Conservation (phyloP, 1,140 invertebrate genomes). For the Bicyclus anynana region DNA sequence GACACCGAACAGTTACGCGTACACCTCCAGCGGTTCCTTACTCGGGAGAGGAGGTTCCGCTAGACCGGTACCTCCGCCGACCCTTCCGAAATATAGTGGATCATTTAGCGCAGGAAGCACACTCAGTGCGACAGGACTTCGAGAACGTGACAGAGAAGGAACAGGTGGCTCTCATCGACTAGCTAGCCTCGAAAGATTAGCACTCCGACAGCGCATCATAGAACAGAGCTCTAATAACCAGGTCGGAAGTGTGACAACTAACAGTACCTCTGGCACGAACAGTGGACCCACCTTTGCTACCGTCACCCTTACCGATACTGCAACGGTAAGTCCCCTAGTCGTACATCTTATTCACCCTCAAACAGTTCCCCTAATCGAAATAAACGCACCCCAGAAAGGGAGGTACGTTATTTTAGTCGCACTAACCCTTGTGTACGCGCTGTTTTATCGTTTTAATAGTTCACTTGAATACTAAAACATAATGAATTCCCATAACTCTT, state of each 20-base stretch:
- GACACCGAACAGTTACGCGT: conserved; percentile 68
- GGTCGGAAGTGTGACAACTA: conserved; percentile 36
- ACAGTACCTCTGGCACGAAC: conserved; percentile 38
- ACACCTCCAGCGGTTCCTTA: conserved; percentile 66
- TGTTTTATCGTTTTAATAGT: conserved; percentile 18
- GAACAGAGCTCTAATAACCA: conserved; percentile 77
- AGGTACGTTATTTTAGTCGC: conserved; percentile 60
- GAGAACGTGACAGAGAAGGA: conserved; percentile 70
- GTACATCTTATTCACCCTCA: conserved; percentile 61
- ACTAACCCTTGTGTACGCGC: conserved; percentile 34
- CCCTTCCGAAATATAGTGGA: conserved; percentile 80
- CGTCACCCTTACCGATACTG: conserved; percentile 71
- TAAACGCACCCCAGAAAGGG: conserved; percentile 59
- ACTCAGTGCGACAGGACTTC: conserved; percentile 61
- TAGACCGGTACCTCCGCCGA: conserved; percentile 81
- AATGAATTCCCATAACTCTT: neutral
- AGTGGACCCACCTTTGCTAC: conserved; percentile 63
- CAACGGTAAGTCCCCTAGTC: conserved; percentile 71
- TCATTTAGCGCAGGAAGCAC: conserved; percentile 70
- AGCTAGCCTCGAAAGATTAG: conserved; percentile 84
- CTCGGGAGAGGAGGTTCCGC: conserved; percentile 65
- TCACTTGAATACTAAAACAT: neutral
- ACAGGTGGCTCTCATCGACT: conserved; percentile 81
- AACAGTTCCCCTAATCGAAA: conserved; percentile 59
- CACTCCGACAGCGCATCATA: conserved; percentile 83